Conservation (phyloP, 2,113 vertebrate species). For the Chrysochloris asiatica region DNA sequence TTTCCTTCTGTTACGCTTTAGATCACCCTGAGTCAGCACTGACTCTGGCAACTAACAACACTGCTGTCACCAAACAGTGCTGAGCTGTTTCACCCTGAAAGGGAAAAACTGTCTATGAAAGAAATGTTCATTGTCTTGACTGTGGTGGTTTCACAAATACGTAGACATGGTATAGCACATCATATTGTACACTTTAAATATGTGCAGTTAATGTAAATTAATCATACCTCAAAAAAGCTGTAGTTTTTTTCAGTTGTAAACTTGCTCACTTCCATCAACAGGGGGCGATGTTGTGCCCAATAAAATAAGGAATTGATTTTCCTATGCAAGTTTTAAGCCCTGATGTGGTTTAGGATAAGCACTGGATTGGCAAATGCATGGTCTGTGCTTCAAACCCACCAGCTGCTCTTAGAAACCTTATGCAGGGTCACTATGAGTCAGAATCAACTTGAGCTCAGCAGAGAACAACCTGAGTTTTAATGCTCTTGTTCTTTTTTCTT, state of each 20-base stretch:
- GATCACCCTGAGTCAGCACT: not conserved
- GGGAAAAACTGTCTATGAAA: not conserved
- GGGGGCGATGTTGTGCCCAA: constrained; percentile 29
- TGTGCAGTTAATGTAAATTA: not conserved
- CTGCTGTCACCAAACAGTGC: not conserved
- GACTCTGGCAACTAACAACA: not conserved
- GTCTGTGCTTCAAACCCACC: too few relatives aligned
- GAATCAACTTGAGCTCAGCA: too few relatives aligned
- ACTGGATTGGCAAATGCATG: too few relatives aligned
- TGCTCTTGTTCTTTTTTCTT: not conserved
- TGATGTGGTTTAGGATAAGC: too few relatives aligned
- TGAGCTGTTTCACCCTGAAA: not conserved
- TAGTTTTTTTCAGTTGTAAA: not conserved
- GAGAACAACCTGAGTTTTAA: too few relatives aligned
- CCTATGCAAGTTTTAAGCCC: constrained; percentile 12
- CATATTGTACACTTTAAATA: not conserved
- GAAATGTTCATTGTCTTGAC: not conserved
- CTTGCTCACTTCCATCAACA: constrained; percentile 16
- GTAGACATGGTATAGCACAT: not conserved
- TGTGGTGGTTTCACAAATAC: not conserved
- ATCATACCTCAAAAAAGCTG: not conserved
- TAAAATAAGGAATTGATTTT: constrained; percentile 14
- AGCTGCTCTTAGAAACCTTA: too few relatives aligned
- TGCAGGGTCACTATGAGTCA: too few relatives aligned
- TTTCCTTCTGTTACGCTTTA: not conserved